phyloP scores from a whole-genome alignment of 2,113 vertebrate species.

The Lipotes vexillifer region DNA sequence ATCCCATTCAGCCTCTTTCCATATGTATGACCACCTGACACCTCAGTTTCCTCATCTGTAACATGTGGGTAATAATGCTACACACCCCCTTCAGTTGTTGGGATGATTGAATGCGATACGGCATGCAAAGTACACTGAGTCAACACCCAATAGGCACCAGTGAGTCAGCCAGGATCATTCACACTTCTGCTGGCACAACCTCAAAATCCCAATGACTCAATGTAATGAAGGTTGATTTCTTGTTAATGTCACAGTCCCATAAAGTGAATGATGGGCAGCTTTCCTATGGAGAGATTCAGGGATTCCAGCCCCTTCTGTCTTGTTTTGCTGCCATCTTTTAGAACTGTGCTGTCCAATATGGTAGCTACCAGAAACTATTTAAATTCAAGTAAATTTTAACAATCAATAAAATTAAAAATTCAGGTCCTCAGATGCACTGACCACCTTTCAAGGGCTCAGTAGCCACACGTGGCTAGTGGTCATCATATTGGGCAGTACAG shows the following conservation, averaged over 20 bases:
- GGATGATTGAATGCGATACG: background rate
- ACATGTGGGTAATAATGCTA: background rate
- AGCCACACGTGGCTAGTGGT: background rate
- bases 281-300: background rate
- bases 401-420: background rate
- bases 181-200: background rate
- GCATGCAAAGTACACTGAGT: rapidly evolving
- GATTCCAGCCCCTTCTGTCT: background rate
- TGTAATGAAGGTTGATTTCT: background rate
- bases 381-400: background rate
- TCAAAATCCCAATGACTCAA: background rate
- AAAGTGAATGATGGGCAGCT: background rate
- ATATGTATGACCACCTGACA: rapidly evolving
- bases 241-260: background rate
- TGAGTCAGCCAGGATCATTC: background rate
- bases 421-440: rapidly evolving
- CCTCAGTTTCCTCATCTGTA: background rate
- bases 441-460: background rate
- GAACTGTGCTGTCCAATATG: background rate
- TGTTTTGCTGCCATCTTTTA: background rate
- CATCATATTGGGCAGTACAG: rapidly evolving
- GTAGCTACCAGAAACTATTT: background rate
- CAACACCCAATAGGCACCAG: background rate
- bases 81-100: background rate
- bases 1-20: background rate